These are phyloP conservation scores for Australoheros scitulus DNA, from an alignment of 2,113 vertebrate species.

Conservation along the genomic window DNA sequence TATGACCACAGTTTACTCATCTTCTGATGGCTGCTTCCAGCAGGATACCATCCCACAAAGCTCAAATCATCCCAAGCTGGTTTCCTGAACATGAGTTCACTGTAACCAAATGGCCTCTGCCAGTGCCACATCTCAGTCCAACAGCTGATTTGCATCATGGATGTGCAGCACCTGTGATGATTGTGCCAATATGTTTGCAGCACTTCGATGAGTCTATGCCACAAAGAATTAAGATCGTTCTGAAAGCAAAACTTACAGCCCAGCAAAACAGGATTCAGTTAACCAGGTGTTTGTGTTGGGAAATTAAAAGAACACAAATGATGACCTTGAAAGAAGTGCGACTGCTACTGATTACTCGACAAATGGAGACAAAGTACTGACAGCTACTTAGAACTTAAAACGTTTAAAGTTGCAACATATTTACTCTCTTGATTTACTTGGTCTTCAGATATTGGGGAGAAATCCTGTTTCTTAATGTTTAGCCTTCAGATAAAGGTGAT, in stretches of 20 bases:
- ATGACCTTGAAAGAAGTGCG: no score
- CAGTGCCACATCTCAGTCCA: neutral
- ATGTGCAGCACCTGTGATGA: neutral
- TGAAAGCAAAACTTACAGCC: neutral
- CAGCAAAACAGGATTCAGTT: neutral
- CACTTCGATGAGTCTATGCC: neutral
- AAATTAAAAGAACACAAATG: neutral
- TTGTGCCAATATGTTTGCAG: neutral
- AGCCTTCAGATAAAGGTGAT: no score
- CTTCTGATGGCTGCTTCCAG: no score
- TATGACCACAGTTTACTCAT: no score
- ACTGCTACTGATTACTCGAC: no score
- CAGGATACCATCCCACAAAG: neutral
- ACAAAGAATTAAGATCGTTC: no score
- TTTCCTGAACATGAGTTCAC: neutral
- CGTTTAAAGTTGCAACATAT: neutral
- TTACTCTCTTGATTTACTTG: no score
- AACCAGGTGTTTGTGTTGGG: neutral
- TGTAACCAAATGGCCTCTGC: neutral
- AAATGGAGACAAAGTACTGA: no score
- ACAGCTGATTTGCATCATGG: neutral
- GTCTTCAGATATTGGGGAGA: no score
- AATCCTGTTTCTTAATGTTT: no score
- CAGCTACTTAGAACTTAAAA: neutral
- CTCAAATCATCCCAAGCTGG: neutral